A percentile compares a stretch with the other conserved stretches of the same genome.
Evolutionary conservation across 1,140 invertebrate genomes (phyloP).

Genomic region (Pseudachorutes palmiensis): DNA sequence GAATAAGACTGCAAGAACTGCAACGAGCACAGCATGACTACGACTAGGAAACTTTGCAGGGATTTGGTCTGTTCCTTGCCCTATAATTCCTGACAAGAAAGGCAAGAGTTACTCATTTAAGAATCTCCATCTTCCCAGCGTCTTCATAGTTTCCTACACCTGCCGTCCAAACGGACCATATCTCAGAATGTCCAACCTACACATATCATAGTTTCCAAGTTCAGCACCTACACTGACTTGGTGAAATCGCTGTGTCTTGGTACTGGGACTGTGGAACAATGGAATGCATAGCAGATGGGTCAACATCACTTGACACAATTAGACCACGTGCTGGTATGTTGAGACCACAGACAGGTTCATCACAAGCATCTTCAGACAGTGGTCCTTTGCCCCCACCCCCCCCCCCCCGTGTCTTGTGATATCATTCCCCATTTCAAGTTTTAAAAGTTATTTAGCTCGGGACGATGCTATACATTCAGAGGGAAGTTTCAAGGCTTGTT

Average conservation of each 20-base stretch:
- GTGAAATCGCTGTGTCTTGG: background rate
- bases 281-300: background rate
- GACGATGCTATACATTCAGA: too few relatives aligned
- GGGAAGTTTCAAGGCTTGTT: background rate
- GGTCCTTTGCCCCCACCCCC: background rate
- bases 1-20: background rate
- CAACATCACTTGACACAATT: background rate
- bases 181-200: background rate
- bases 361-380: background rate
- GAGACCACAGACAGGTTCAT: background rate
- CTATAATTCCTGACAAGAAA: too few relatives aligned
- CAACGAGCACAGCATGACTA: background rate
- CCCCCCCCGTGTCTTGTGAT: background rate
- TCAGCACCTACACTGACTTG: conserved; percentile 13
- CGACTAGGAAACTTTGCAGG: background rate
- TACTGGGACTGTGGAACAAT: background rate
- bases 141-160: background rate
- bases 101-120: background rate
- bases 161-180: background rate
- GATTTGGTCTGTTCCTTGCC: background rate
- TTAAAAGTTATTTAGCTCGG: too few relatives aligned
- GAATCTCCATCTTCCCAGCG: background rate
- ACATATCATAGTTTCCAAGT: conserved; percentile 14
- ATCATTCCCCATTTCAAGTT: too few relatives aligned
- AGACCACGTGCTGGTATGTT: background rate